Base-by-base conservation (phyloP, 2,888 invertebrate genomes). In the Caenorhabditis imperialis region DNA sequence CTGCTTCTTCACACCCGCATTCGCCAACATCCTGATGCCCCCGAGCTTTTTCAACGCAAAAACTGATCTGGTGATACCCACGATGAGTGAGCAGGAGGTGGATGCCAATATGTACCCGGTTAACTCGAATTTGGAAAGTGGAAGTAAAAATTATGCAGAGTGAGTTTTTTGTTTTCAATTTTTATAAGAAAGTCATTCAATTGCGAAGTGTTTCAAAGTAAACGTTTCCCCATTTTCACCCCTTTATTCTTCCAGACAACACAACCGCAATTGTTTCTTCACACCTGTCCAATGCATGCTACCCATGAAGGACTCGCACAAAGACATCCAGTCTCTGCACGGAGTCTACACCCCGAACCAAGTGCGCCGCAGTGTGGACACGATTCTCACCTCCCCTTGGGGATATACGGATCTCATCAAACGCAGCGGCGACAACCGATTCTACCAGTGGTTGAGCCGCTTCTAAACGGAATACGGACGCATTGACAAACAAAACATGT, bases 251-350 rank as follows among this genome's bases (percentile, higher is more conserved):
- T 62, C 14, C 37, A 69, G 61, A 20, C 42, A 54, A 30, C 74
- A 75, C 54, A 58, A 45, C 27, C 62, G 74, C 1, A 75, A 75
- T 47, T 75, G 74, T 45, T 75, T 75, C 55, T 69, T 75, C 69
- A 75, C 74, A 3, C 74, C 74, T 10, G 74, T 75, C 25, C 74
- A 75, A 63, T 75, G 74, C 48, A 62, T 75, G 69, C 53, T 75
- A 6, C 74, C 74, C 2, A 6, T 48, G 12, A 53, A 57, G 3
- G 62, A 62, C n/a, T 53, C 69, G 12, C 74, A 75, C 51, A 75
- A 63, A 53, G 69, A 75, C 30, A 40, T 75, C 6, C 74, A 58
- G 50, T 69, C 74, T 3, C 53, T 75, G 7, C 74, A 69, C 30
- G 74, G 62, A 7, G 74, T 75, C 48, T 75, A 75, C 33, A 47